Conservation (phyloP, 2,113 vertebrate species). For the Misgurnus mizolepis region DNA sequence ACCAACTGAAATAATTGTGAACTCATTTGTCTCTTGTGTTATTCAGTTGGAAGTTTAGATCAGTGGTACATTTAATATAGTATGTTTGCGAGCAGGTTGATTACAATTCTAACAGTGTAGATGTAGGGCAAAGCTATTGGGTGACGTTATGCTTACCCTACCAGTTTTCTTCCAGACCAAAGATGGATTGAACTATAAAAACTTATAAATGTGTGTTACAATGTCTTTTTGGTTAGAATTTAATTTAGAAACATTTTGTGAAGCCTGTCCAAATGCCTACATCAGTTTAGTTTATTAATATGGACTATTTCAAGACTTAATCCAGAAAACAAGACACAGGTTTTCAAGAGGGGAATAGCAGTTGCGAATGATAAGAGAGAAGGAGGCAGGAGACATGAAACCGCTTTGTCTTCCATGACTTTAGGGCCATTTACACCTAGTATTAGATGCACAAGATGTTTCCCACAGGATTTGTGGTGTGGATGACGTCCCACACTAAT, state of each 20-base stretch:
- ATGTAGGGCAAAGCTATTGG: constrained; percentile 53
- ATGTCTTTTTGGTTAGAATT: neutral
- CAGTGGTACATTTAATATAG: neutral
- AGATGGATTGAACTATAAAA: neutral
- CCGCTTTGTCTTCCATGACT: too few species aligned
- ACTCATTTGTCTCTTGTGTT: neutral
- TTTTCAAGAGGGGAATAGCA: too few species aligned
- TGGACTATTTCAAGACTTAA: neutral
- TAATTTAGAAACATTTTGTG: neutral
- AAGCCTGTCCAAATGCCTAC: too few species aligned
- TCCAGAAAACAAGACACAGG: neutral
- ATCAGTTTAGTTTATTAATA: neutral
- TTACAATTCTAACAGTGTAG: neutral
- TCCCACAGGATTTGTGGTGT: too few species aligned
- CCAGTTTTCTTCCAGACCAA: constrained; percentile 55
- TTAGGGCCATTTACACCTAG: too few species aligned
- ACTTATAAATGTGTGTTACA: neutral
- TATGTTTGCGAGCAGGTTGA: constrained; percentile 33
- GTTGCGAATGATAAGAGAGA: too few species aligned
- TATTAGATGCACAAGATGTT: too few species aligned
- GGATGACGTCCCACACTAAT: too few species aligned
- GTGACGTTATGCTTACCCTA: constrained; percentile 62
- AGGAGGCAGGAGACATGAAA: too few species aligned
- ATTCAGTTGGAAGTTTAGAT: neutral
- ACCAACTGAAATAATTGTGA: neutral